Evolutionary conservation across 2,888 invertebrate species (phyloP).

Genomic region (Emmelina monodactyla): DNA sequence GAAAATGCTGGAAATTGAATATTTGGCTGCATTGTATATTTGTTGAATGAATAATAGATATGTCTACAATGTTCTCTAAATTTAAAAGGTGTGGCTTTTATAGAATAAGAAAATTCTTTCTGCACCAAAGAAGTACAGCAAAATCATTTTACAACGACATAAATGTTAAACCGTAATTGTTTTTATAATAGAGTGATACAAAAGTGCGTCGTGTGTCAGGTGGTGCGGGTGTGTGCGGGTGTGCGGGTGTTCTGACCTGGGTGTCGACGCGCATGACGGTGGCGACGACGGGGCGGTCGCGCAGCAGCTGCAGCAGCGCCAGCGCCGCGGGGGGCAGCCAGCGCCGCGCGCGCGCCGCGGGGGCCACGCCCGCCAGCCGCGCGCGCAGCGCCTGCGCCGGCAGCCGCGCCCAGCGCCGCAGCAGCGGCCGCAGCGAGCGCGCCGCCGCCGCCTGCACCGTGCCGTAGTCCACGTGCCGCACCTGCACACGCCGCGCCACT

Average conservation of each 20-base stretch:
- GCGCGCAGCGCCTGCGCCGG: constrained; percentile 61
- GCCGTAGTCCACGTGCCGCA: constrained; percentile 68
- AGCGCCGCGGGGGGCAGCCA: constrained; percentile 50
- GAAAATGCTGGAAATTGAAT: too few species aligned
- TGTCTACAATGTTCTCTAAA: too few species aligned
- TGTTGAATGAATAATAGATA: too few species aligned
- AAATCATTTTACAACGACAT: too few species aligned
- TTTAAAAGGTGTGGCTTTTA: too few species aligned
- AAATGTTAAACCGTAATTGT: too few species aligned
- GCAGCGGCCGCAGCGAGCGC: constrained; percentile 35
- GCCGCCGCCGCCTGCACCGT: constrained; percentile 42
- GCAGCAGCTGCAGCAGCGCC: constrained; percentile 39
- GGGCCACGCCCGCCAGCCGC: constrained; percentile 51
- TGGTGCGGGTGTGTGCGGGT: neutral
- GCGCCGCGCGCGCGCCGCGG: constrained; percentile 36
- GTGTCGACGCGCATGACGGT: constrained; percentile 27
- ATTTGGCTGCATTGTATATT: too few species aligned
- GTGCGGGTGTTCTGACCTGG: constrained; percentile 17
- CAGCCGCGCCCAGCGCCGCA: constrained; percentile 37
- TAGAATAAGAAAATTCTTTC: too few species aligned
- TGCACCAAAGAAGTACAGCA: too few species aligned
- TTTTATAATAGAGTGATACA: too few species aligned
- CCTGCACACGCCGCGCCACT: constrained; percentile 42
- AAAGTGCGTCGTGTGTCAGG: neutral
- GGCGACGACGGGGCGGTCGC: constrained; percentile 37